A percentile compares a stretch with the other conserved stretches of the same genome.
Conservation (phyloP, 2,888 invertebrate genomes). For the Lasioglossum lativentre region DNA sequence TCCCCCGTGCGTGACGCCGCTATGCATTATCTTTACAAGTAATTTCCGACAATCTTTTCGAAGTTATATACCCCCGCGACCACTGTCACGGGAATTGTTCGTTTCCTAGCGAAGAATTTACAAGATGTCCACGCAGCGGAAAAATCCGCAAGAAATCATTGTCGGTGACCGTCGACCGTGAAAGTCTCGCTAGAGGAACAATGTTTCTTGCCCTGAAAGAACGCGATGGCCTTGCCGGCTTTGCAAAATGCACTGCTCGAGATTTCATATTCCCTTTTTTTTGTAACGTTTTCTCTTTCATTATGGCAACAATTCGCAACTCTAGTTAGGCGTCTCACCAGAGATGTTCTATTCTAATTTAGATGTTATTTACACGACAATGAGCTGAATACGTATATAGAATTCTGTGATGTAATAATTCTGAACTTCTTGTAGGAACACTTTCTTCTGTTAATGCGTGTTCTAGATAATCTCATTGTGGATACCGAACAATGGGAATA, state of each 20-base stretch:
- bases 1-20: slow-evolving; percentile 1
- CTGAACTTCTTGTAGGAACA: neutral
- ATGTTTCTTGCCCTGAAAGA: neutral
- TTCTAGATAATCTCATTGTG: neutral
- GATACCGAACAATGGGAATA: neutral
- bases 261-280: neutral
- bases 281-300: neutral
- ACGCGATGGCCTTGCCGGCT: neutral
- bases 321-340: too few relatives aligned
- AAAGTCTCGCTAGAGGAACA: neutral
- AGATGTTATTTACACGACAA: neutral
- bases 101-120: neutral
- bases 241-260: neutral
- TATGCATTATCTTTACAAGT: slow-evolving; percentile 14
- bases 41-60: slow-evolving; percentile 16
- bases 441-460: too few relatives aligned
- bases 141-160: slow-evolving; percentile 1
- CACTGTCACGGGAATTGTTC: neutral
- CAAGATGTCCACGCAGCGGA: slow-evolving; percentile 5
- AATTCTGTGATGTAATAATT: neutral
- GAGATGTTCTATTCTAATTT: too few relatives aligned
- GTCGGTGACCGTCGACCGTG: slow-evolving; percentile 4
- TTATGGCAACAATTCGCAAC: too few relatives aligned
- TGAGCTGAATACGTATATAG: neutral
- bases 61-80: neutral